phyloP scores from a whole-genome alignment of 1,140 invertebrate species.

The Potamilus streckersoni region DNA sequence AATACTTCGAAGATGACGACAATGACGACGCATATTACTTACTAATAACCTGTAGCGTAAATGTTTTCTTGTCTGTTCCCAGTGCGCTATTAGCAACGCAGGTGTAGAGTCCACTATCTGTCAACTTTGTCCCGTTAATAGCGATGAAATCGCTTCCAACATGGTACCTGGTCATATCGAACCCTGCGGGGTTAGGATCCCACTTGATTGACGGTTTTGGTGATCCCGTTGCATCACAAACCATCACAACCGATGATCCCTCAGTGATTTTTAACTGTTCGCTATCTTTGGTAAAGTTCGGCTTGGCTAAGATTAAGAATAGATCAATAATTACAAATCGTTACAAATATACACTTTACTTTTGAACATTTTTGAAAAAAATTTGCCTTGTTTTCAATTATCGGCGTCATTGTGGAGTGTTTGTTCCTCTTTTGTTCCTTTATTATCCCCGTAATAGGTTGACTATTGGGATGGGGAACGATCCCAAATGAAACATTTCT shows the following conservation, averaged over 20 bases:
- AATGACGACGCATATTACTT: not conserved
- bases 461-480: too few relatives aligned
- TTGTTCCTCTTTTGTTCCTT: too few relatives aligned
- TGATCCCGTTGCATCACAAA: slow-evolving; percentile 19
- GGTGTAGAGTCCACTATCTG: slow-evolving; percentile 6
- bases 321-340: not conserved
- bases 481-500: too few relatives aligned
- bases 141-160: slow-evolving; percentile 1
- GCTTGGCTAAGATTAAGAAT: slow-evolving; percentile 1
- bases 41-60: slow-evolving; percentile 22
- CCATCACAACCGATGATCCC: slow-evolving; percentile 19
- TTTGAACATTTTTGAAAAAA: too few relatives aligned
- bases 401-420: too few relatives aligned
- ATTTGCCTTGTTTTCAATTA: too few relatives aligned
- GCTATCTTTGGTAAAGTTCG: slow-evolving; percentile 2
- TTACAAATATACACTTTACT: too few relatives aligned
- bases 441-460: too few relatives aligned
- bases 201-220: slow-evolving; percentile 14
- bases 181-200: slow-evolving; percentile 8
- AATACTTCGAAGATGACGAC: not conserved
- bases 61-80: slow-evolving; percentile 16
- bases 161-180: not conserved
- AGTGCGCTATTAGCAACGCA: slow-evolving; percentile 21
- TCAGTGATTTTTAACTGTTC: slow-evolving; percentile 21
- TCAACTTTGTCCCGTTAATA: not conserved